Conservation (phyloP, 1,140 invertebrate species). For the Caenorhabditis tropicalis region DNA sequence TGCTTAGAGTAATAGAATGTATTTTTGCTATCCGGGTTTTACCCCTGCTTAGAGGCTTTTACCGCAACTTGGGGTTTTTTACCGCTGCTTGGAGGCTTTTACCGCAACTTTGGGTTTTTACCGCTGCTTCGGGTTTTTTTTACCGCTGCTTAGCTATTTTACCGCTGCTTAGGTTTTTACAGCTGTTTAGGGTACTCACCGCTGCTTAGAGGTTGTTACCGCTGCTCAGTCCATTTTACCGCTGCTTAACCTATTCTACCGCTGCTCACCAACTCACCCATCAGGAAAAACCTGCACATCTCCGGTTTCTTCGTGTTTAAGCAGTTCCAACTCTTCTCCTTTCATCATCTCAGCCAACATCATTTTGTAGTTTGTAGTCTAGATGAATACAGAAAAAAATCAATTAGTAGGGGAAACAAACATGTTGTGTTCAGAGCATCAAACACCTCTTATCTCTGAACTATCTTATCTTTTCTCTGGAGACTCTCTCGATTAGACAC, state of each 20-base stretch:
- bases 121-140: background rate
- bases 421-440: too few relatives aligned
- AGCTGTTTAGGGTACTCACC: background rate
- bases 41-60: too few relatives aligned
- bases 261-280: background rate
- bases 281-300: background rate
- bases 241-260: too few relatives aligned
- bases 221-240: background rate
- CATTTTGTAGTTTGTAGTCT: too few relatives aligned
- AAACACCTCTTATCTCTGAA: too few relatives aligned
- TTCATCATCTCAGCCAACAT: conserved; percentile 9
- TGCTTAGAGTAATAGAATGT: background rate
- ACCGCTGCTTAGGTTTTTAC: too few relatives aligned
- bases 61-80: background rate
- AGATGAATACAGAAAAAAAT: too few relatives aligned
- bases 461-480: too few relatives aligned
- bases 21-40: too few relatives aligned
- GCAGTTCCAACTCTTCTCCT: background rate
- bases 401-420: too few relatives aligned
- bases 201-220: background rate
- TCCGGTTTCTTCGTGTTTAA: background rate
- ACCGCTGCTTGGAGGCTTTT: background rate
- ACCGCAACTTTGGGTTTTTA: background rate
- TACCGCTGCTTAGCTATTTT: background rate
- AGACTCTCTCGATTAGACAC: too few relatives aligned